Conservation (phyloP, 2,888 invertebrate genomes). For the Dendrolimus pini region DNA sequence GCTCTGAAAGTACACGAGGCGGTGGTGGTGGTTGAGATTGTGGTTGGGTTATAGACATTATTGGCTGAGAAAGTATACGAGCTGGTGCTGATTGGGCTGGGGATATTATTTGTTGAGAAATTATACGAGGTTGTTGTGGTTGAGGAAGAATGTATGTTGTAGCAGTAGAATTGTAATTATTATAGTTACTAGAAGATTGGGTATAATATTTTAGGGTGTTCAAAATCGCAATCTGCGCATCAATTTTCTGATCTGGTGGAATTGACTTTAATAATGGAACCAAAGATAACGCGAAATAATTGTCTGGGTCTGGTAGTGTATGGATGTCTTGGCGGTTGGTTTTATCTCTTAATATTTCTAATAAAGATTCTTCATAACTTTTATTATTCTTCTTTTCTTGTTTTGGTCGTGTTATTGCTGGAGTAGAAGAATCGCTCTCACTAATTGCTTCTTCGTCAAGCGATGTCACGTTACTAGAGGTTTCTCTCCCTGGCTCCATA, state of each 20-base stretch:
- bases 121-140: no score
- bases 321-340: conserved; percentile 6
- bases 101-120: no score
- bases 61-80: conserved; percentile 2
- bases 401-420: conserved; percentile 6
- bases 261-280: conserved; percentile 9
- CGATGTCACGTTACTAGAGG: conserved; percentile 7
- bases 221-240: conserved; percentile 10
- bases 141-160: conserved; percentile 2
- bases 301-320: conserved; percentile 7
- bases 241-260: conserved; percentile 9
- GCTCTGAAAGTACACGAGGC: conserved; percentile 6
- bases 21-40: conserved; percentile 6
- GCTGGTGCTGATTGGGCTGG: no score
- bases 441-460: conserved; percentile 6
- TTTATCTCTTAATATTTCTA: conserved; percentile 7
- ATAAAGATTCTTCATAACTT: conserved; percentile 8
- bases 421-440: conserved; percentile 7
- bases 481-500: conserved; percentile 9
- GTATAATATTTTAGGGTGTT: conserved; percentile 10
- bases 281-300: conserved; percentile 8
- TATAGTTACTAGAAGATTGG: conserved; percentile 6
- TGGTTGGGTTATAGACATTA: conserved; percentile 7
- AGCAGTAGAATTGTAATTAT: conserved; percentile 8
- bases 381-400: conserved; percentile 5